Conservation (phyloP, 2,888 invertebrate species). For the Lithophane leautieri region DNA sequence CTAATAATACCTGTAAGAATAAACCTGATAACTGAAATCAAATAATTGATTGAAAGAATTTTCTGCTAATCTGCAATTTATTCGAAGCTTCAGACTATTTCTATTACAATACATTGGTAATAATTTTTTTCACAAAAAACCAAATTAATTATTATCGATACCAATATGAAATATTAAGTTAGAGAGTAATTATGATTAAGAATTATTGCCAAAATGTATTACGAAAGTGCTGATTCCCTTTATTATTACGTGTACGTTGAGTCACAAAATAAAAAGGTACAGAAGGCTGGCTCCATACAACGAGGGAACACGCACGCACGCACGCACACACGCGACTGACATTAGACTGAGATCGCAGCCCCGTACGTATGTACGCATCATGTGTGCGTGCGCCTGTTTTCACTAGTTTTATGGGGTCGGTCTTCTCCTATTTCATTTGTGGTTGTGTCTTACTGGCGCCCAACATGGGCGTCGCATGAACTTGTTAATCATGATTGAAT, state of each 20-base stretch:
- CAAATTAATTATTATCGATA: neutral
- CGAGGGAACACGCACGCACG: neutral
- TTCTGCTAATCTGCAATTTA: neutral
- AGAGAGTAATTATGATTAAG: conserved; percentile 36
- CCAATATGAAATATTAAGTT: conserved; percentile 20
- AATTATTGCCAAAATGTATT: conserved; percentile 31
- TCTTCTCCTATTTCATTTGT: conserved; percentile 1
- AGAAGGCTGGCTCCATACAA: neutral
- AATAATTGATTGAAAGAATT: neutral
- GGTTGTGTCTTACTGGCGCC: conserved; percentile 27
- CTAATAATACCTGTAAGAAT: too few relatives aligned
- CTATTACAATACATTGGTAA: neutral
- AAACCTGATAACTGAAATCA: neutral
- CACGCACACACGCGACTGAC: neutral
- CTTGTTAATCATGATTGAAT: conserved; percentile 32
- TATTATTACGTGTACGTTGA: neutral
- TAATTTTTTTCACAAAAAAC: conserved; percentile 14
- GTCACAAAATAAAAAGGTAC: neutral
- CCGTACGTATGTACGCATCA: too few relatives aligned
- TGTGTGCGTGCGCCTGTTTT: neutral
- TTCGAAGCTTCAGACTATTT: conserved; percentile 12
- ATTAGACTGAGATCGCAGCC: neutral
- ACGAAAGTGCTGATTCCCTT: conserved; percentile 42
- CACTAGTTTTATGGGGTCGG: neutral
- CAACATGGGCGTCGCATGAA: conserved; percentile 24